These are phyloP conservation scores for Pseudomyrmex pallidus DNA, from an alignment of 1,140 invertebrate genomes.

Conservation along the genomic window DNA sequence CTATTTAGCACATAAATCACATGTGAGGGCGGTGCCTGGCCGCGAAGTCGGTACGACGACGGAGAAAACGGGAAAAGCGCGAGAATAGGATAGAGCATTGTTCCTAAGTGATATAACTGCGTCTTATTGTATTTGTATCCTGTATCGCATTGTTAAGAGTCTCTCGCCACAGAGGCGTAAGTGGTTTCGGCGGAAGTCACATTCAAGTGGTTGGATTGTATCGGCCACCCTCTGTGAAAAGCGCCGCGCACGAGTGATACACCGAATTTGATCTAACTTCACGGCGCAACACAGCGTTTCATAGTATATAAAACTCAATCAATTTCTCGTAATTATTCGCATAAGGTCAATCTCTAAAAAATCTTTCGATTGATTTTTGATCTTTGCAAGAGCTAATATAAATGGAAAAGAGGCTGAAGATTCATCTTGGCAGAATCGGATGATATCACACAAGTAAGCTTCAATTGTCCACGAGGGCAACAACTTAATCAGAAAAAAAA, in stretches of 20 bases:
- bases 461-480: too few relatives aligned
- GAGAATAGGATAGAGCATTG: slow-evolving; percentile 80
- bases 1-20: slow-evolving; percentile 86
- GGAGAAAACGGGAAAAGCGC: slow-evolving; percentile 16
- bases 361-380: too few relatives aligned
- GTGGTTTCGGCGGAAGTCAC: slow-evolving; percentile 85
- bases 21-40: slow-evolving; percentile 69
- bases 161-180: slow-evolving; percentile 85
- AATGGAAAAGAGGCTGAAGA: too few relatives aligned
- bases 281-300: background rate
- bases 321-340: too few relatives aligned
- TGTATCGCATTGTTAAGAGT: slow-evolving; percentile 85
- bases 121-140: slow-evolving; percentile 86
- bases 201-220: slow-evolving; percentile 85
- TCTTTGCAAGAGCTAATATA: too few relatives aligned
- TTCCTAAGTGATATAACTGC: slow-evolving; percentile 86
- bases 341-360: too few relatives aligned
- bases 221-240: slow-evolving; percentile 78
- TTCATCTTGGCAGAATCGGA: too few relatives aligned
- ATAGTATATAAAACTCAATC: too few relatives aligned
- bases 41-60: slow-evolving; percentile 56
- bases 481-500: too few relatives aligned
- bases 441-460: too few relatives aligned
- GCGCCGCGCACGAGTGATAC: slow-evolving; percentile 72
- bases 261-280: slow-evolving; percentile 62